These are phyloP conservation scores for Entelurus aequoreus DNA, from an alignment of 2,113 vertebrate species.

Conservation along the genomic window DNA sequence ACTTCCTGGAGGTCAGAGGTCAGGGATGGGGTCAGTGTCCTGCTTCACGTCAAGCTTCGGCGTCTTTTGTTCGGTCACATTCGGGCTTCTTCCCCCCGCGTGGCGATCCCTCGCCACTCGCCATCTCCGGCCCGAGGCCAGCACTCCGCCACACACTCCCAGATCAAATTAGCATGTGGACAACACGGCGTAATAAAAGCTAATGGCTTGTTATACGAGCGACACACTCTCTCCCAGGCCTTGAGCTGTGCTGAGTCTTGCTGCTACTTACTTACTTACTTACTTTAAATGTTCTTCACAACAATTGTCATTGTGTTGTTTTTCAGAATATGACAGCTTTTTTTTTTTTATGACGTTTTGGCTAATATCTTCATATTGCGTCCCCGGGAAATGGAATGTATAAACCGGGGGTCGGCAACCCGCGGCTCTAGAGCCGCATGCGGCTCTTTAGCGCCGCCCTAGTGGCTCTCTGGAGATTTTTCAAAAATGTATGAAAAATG, in stretches of 20 bases:
- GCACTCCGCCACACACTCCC: conserved; percentile 39
- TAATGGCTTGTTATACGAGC: conserved; percentile 59
- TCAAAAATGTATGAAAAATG: too few relatives aligned
- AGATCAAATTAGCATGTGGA: conserved; percentile 61
- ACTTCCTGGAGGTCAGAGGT: conserved; percentile 59
- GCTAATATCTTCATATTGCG: too few relatives aligned
- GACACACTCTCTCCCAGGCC: conserved; percentile 44
- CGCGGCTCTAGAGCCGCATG: too few relatives aligned
- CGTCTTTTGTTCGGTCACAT: conserved; percentile 25
- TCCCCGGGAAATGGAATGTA: too few relatives aligned
- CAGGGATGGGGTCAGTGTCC: conserved; percentile 33
- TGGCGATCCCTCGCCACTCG: conserved; percentile 3
- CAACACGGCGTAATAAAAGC: conserved; percentile 63
- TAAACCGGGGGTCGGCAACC: too few relatives aligned
- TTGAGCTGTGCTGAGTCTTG: conserved; percentile 16
- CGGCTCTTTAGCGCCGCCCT: too few relatives aligned
- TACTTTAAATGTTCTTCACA: conserved; percentile 7
- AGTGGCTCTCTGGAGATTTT: too few relatives aligned
- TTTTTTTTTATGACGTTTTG: too few relatives aligned
- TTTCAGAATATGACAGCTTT: too few relatives aligned
- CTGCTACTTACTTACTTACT: conserved; percentile 13
- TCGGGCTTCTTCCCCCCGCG: neutral
- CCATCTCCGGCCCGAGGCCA: conserved; percentile 27
- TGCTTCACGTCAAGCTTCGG: conserved; percentile 56
- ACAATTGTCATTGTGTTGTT: too few relatives aligned